Conservation (phyloP, 2,888 invertebrate genomes). For the Iselma pallidipennis region DNA sequence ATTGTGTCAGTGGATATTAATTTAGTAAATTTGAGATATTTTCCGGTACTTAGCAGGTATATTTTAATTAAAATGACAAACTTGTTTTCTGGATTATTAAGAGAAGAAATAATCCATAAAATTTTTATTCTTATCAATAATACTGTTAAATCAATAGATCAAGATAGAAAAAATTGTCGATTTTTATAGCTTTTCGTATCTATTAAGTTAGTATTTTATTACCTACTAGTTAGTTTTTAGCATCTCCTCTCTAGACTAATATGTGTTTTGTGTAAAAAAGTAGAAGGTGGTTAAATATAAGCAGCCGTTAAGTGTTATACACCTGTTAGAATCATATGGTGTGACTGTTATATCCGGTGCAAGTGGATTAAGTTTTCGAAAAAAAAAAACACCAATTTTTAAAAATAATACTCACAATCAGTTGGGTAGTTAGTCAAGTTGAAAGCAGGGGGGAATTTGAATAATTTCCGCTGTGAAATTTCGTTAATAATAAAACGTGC, state of each 20-base stretch:
- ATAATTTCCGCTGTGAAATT: conserved; percentile 6
- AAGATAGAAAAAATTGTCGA: neutral
- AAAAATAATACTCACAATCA: conserved; percentile 6
- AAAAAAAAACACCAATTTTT: conserved; percentile 9
- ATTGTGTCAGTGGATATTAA: conserved; percentile 1
- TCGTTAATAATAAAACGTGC: neutral
- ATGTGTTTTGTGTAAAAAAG: too few relatives aligned
- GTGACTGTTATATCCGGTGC: conserved; percentile 35
- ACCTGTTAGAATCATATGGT: conserved; percentile 29
- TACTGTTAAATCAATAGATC: too few relatives aligned
- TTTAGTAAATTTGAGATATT: neutral
- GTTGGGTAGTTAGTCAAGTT: conserved; percentile 6
- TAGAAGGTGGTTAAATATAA: neutral
- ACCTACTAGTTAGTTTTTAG: too few relatives aligned
- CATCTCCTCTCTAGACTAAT: too few relatives aligned
- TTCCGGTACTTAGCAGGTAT: too few relatives aligned
- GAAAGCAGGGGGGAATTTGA: neutral
- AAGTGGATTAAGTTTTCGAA: neutral
- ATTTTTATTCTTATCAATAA: neutral
- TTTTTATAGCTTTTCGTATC: neutral
- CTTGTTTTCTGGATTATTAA: neutral
- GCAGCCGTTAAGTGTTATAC: conserved; percentile 17
- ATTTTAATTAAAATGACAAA: conserved; percentile 4
- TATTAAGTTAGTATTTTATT: too few relatives aligned
- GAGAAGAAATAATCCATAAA: neutral